Evolutionary conservation across 2,888 invertebrate species (phyloP).

Genomic region (Dyspetes luteomarginatus): DNA sequence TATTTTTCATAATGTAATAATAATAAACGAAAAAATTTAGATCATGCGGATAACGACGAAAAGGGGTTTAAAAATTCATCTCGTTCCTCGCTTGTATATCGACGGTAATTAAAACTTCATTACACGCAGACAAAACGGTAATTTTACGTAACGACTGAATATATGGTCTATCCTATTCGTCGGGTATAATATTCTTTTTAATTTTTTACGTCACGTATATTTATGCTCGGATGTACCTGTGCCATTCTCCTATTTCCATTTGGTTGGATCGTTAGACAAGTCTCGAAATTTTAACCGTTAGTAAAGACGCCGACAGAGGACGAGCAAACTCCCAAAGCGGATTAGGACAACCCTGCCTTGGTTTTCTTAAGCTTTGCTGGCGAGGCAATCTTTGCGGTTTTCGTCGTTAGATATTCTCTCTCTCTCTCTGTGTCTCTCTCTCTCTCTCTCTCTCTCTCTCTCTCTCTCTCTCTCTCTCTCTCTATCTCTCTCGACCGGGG

Average conservation of each 20-base stretch:
- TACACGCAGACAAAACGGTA: constrained; percentile 37
- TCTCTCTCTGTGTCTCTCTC: background rate
- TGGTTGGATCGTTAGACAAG: constrained; percentile 59
- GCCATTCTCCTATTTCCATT: constrained; percentile 56
- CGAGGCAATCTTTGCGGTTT: background rate
- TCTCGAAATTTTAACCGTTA: constrained; percentile 55
- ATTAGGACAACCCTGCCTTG: constrained; percentile 38
- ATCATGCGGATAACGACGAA: background rate
- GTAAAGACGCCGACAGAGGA: constrained; percentile 57
- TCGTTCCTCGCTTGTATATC: constrained; percentile 12
- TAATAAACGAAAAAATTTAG: background rate
- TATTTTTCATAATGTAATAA: background rate
- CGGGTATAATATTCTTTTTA: constrained; percentile 19
- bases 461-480: background rate
- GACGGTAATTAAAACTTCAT: constrained; percentile 55
- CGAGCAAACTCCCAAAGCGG: constrained; percentile 21
- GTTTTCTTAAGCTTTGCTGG: constrained; percentile 3
- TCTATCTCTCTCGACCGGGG: background rate
- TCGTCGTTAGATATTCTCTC: constrained; percentile 40
- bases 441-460: background rate
- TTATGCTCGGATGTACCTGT: constrained; percentile 30
- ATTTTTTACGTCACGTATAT: constrained; percentile 44
- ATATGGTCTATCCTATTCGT: background rate
- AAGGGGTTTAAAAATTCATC: constrained; percentile 12
- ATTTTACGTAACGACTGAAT: constrained; percentile 17